Evolutionary conservation across 2,797 vertebrate species (phyloP).

Genomic region (Jordanella pulchra): DNA sequence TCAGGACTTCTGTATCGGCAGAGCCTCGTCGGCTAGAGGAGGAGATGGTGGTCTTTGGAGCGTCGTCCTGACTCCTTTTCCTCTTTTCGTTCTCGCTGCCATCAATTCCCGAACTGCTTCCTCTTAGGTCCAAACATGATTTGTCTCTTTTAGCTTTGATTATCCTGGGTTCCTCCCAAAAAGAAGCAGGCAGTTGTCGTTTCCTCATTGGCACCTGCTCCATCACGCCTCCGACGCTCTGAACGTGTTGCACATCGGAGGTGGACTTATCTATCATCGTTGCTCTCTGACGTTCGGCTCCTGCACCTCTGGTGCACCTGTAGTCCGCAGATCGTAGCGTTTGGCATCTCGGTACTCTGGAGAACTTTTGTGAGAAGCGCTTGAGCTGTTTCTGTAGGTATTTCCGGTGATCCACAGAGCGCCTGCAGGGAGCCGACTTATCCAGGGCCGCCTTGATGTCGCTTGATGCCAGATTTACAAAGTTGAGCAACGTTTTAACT

Average conservation of each 20-base stretch:
- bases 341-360: conserved; percentile 87
- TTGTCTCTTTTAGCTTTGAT: conserved; percentile 63
- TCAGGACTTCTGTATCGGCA: conserved; percentile 78
- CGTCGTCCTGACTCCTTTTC: conserved; percentile 66
- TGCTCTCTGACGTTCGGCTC: conserved; percentile 33
- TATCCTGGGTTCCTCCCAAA: conserved; percentile 95
- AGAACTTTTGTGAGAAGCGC: conserved; percentile 94
- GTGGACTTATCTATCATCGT: conserved; percentile 62
- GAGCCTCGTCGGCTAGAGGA: conserved; percentile 44
- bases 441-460: conserved; percentile 98
- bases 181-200: conserved; percentile 94
- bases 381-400: conserved; percentile 98
- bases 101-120: conserved; percentile 45
- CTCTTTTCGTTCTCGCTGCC: conserved; percentile 57
- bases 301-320: conserved; percentile 66
- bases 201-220: conserved; percentile 96
- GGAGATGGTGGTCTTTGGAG: conserved; percentile 56
- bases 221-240: conserved; percentile 55
- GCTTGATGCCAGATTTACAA: conserved; percentile 96
- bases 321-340: conserved; percentile 76
- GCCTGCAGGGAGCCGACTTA: conserved; percentile 95
- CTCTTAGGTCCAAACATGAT: conserved; percentile 68
- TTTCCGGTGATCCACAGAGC: conserved; percentile 97
- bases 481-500: conserved; percentile 96
- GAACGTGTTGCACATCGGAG: conserved; percentile 43